Percentiles rank a stretch among this genome's conserved stretches.
phyloP scores from a whole-genome alignment of 92 coral and sea anemone species.

The Pocillopora grandis region DNA sequence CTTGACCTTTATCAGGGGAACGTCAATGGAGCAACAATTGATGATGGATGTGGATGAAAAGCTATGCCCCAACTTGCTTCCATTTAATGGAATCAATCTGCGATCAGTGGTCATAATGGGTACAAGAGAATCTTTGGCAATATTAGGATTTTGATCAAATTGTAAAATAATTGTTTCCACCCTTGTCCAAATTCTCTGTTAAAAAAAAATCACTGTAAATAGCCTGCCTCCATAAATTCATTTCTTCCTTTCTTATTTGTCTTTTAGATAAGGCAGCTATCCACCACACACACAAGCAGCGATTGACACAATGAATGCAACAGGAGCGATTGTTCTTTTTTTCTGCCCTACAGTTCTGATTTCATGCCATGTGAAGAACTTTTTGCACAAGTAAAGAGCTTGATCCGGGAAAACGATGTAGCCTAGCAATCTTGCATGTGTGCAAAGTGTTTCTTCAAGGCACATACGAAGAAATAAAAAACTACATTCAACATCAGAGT shows the following conservation, averaged over 20 bases:
- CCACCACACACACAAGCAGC: no score
- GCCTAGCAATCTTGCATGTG: no score
- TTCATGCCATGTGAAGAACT: no score
- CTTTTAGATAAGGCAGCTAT: neutral
- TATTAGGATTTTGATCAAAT: neutral
- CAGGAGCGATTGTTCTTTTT: conserved; percentile 17
- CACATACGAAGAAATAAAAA: no score
- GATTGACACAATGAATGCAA: neutral
- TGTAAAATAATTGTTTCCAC: conserved; percentile 13
- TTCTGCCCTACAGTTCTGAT: neutral
- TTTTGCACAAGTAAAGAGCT: no score
- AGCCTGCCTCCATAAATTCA: conserved; percentile 10
- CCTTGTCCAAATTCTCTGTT: neutral
- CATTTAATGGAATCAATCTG: conserved; percentile 56
- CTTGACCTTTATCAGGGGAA: conserved; percentile 34
- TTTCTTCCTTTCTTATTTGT: conserved; percentile 6
- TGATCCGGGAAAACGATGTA: no score
- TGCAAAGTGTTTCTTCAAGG: no score
- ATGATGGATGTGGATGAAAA: conserved; percentile 41
- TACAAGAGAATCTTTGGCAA: conserved; percentile 26
- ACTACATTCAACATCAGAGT: no score
- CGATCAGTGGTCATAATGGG: conserved; percentile 66
- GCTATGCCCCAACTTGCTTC: conserved; percentile 56
- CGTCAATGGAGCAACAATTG: conserved; percentile 28
- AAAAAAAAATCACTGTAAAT: neutral